Base-by-base conservation (phyloP, 2,888 invertebrate species). In the Meliscaeva auricollis region DNA sequence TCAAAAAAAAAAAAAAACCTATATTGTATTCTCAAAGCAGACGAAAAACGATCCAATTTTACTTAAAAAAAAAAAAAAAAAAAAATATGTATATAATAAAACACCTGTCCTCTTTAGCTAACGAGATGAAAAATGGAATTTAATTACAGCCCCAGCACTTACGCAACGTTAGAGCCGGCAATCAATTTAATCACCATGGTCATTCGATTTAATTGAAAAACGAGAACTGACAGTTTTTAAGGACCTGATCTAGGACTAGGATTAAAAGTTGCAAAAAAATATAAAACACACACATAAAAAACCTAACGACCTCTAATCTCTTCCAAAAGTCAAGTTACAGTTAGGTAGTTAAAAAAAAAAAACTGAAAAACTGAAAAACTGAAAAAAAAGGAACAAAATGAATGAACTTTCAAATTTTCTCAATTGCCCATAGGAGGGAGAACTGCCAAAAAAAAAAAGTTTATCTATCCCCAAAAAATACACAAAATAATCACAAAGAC, bases 161-260 rank as follows among this genome's bases (percentile, higher is more conserved):
- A 82, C 68, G 77, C 58, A 82, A 82, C 66, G 62, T 64, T 70
- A 78, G 69, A 83, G 56, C 64, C 9, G 44, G 79, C 76, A 73
- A 80, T 85, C 80, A 85, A 73, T 81, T 81, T 76, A 85, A 73
- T 80, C 85, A 85, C 73, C 73, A 68, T 74, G 62, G 78, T 41
- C 83, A 83, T 83, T 78, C 69, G 74, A 78, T 79, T 79, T 83
- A 83, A 83, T 83, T 83, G 83, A 70, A 83, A 83, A 74, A 68
- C 69, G 74, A 83, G 73, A 77, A 73, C 74, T 64, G 73, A 74
- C 69, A 74, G 69, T 83, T 83, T 73, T 66, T 64, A 78, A 83
- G 73, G 74, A 48, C 66, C 50, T 35, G 64, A 72, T 76, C 70
- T 66, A 26, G 66, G 68, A 38, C 69, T 52, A 35, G 75, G 62